A percentile compares a stretch with the other conserved stretches of the same genome.
These are phyloP conservation scores for Hippocampus guttulatus DNA, from an alignment of 2,113 vertebrate species.

Conservation along the genomic window DNA sequence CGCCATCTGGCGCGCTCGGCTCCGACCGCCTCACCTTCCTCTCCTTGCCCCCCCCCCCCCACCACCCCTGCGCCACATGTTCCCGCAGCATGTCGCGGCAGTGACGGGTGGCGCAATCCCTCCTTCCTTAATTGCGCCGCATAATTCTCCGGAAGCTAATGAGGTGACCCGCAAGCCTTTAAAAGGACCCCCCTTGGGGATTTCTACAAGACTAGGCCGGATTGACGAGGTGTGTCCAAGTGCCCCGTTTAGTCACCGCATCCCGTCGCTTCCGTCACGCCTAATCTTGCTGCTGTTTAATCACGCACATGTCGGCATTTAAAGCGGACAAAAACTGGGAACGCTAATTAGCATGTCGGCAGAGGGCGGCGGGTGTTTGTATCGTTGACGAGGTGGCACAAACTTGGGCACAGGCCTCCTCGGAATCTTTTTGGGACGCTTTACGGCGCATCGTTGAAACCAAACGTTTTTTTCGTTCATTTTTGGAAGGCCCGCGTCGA, in stretches of 20 bases:
- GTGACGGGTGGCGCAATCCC: constrained; percentile 34
- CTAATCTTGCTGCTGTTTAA: not conserved
- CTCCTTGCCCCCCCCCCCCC: constrained; percentile 27
- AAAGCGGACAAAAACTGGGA: no score
- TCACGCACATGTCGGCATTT: not conserved
- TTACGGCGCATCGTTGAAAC: constrained; percentile 60
- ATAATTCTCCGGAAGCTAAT: constrained; percentile 48
- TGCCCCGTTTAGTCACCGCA: not conserved
- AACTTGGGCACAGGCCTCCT: constrained; percentile 16
- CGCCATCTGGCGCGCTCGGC: constrained; percentile 68
- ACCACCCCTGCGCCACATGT: constrained; percentile 7
- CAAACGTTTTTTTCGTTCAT: constrained; percentile 45
- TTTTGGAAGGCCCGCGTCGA: constrained; percentile 43
- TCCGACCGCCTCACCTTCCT: constrained; percentile 32
- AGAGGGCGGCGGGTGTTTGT: constrained; percentile 52
- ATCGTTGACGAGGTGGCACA: constrained; percentile 52
- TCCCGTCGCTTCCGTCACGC: no score
- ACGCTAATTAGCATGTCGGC: constrained; percentile 36
- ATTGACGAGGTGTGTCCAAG: constrained; percentile 25
- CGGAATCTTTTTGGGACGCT: constrained; percentile 40
- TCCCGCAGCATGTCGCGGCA: constrained; percentile 5
- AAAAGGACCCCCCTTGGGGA: constrained; percentile 51
- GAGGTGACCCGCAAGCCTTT: constrained; percentile 57
- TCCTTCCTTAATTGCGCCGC: constrained; percentile 51
- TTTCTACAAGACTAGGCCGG: constrained; percentile 40